Conservation (phyloP, 2,113 vertebrate genomes). For the Alectura lathami region DNA sequence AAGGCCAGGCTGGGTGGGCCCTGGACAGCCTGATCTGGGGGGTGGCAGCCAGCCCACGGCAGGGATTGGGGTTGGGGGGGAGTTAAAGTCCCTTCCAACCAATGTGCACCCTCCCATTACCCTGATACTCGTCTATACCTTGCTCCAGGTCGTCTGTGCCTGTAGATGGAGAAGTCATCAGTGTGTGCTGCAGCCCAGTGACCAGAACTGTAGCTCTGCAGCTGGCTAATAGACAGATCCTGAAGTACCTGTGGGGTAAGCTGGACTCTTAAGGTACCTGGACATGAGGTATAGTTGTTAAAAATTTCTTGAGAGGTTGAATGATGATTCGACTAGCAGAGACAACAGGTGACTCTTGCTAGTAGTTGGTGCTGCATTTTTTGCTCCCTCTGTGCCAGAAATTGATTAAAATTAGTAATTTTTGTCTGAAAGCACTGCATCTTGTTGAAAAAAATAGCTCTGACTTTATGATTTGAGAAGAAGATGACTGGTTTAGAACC, state of each 20-base stretch:
- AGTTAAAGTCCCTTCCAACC: no score
- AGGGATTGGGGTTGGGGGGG: no score
- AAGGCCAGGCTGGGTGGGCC: no score
- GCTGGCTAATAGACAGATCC: conserved; percentile 82
- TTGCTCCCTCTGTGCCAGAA: not conserved
- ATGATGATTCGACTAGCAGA: not conserved
- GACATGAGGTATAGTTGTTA: not conserved
- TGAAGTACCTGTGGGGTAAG: conserved; percentile 88
- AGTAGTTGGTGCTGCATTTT: not conserved
- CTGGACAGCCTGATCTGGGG: no score
- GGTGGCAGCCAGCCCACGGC: no score
- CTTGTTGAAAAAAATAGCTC: not conserved
- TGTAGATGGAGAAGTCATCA: conserved; percentile 85
- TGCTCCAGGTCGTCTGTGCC: conserved; percentile 76
- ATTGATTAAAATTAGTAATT: not conserved
- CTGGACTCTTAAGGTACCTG: not conserved
- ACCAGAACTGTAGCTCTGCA: conserved; percentile 84
- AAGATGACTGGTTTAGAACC: not conserved
- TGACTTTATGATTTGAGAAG: not conserved
- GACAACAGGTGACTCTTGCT: not conserved
- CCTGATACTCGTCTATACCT: not conserved
- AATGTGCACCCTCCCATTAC: not conserved
- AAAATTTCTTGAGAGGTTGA: not conserved
- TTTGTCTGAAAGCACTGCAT: not conserved
- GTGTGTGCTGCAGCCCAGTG: conserved; percentile 77